Percentiles rank a stretch among this genome's conserved stretches.
Conservation (phyloP, 2,113 vertebrate species). For the Casuarius casuarius region DNA sequence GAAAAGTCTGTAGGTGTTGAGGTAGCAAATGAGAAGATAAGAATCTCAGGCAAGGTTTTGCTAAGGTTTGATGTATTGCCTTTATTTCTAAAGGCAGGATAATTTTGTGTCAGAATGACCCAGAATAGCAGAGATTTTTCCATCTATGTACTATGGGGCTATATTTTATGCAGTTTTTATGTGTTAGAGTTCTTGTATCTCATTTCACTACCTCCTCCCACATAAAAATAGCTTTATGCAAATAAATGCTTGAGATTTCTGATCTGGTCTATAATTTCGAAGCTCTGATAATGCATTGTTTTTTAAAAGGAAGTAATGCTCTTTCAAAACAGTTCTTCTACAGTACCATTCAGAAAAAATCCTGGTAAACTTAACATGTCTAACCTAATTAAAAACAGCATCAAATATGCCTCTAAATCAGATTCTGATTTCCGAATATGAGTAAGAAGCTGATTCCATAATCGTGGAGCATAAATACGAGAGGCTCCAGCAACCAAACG, state of each 20-base stretch:
- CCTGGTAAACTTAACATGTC: neutral
- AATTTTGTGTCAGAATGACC: constrained; percentile 68
- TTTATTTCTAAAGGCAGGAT: constrained; percentile 28
- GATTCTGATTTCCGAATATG: neutral
- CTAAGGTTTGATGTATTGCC: constrained; percentile 19
- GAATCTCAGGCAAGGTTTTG: constrained; percentile 24
- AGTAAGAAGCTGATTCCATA: constrained; percentile 23
- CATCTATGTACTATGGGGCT: neutral
- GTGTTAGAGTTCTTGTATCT: neutral
- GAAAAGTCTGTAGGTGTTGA: neutral
- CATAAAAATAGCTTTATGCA: neutral
- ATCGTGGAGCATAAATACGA: neutral
- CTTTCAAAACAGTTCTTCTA: neutral
- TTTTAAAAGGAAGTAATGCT: neutral
- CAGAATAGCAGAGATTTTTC: constrained; percentile 45
- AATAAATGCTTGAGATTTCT: neutral
- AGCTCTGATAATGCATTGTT: neutral
- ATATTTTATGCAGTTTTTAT: constrained; percentile 29
- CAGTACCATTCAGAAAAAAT: neutral
- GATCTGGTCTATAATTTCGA: neutral
- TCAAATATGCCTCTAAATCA: neutral
- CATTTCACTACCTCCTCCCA: neutral
- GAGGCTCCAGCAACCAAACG: neutral
- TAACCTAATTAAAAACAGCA: constrained; percentile 5
- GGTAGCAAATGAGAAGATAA: constrained; percentile 27